Conservation (phyloP, 2,113 vertebrate genomes). For the Amblyornis subalaris region DNA sequence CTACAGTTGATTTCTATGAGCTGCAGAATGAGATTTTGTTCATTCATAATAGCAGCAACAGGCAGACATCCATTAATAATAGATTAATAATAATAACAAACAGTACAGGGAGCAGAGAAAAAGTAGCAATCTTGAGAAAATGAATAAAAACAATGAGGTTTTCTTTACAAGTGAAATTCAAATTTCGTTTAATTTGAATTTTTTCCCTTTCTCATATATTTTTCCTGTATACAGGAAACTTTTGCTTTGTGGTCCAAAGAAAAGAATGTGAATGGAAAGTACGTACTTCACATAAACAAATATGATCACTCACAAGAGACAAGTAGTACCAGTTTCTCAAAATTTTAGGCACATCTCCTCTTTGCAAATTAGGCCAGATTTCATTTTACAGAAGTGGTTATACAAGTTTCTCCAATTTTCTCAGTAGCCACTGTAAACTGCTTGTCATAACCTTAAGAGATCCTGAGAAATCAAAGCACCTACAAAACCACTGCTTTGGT, state of each 20-base stretch:
- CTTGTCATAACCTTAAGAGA: conserved; percentile 2
- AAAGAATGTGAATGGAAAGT: not conserved
- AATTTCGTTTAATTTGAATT: not conserved
- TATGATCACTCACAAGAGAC: not conserved
- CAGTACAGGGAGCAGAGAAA: not conserved
- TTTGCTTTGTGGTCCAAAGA: not conserved
- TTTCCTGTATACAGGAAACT: not conserved
- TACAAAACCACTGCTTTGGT: not conserved
- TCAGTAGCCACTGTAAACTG: not conserved
- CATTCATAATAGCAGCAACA: not conserved
- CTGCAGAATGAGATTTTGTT: not conserved
- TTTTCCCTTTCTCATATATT: not conserved
- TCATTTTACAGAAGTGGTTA: not conserved
- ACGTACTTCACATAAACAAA: not conserved
- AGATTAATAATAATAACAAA: not conserved
- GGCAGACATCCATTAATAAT: not conserved
- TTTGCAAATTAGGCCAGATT: not conserved
- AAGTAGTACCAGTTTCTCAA: not conserved
- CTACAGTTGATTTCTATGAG: not conserved
- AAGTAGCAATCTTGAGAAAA: not conserved
- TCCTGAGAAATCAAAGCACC: conserved; percentile 3
- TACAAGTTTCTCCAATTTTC: not conserved
- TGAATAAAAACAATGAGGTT: not conserved
- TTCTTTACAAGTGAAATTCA: not conserved
- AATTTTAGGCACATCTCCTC: not conserved